Evolutionary conservation across 2,888 invertebrate genomes (phyloP), one percentile per base, ranked within the genome.

Genomic region (Agrotis ipsilon): DNA sequence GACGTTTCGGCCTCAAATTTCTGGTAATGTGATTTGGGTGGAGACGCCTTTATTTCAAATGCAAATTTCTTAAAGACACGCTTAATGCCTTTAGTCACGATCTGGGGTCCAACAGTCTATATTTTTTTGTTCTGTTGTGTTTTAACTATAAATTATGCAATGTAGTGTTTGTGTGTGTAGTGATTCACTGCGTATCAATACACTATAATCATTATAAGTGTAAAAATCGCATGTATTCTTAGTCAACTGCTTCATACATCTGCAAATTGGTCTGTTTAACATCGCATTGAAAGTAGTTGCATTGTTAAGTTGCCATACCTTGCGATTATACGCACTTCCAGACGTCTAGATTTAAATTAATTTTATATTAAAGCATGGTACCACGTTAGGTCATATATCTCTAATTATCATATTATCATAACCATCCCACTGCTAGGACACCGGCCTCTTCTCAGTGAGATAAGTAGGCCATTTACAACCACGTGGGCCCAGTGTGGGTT

Each of bases 51-150:
- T 85, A 86, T 87, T 87, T 84, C 81, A 76, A 81, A 87, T 87
- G 86, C 86, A 87, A 87, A 87, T 87, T 85, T 81, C 80, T 85
- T 84, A 79, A 82, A 81, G 85, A 81, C 81, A 86, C 86, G 86
- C 87, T 87, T 80, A 80, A 85, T 87, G 69, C 75, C 55, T 76
- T 84, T 67, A 72, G 86, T 86, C 86, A 86, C 86, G 87, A 86
- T 83, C 79, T 70, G 70, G 68, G 71, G 68, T 27, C 52, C 32
- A 68, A 63, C 68, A 66, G 77, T 48, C 46, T 67, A 11, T 60
- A 76, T 72, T 71, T 76, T 68, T 64, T 21, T 4, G 4, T 5
- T 48, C 18, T 58, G 69, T 64, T 18, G 13, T 68, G 0, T 64
- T 68, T 2, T 19, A 39, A 58, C 55, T 72, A 57, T 64, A 14